phyloP scores from a whole-genome alignment of 2,888 invertebrate genomes.

The Cosmia trapezina region DNA sequence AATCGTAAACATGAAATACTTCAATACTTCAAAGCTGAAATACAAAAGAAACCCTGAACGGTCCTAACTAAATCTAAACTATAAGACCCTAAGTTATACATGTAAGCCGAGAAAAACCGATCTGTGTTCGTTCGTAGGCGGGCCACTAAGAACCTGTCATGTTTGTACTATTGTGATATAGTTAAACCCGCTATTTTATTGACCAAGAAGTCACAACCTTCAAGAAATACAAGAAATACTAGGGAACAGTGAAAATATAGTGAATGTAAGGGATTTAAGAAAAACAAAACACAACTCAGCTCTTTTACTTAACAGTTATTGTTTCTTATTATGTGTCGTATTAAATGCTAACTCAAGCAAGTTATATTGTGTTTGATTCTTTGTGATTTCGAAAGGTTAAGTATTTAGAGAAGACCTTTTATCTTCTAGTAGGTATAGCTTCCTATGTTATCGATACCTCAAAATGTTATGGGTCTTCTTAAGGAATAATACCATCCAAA shows the following conservation, averaged over 20 bases:
- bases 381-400: not conserved
- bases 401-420: not conserved
- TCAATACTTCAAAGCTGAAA: constrained; percentile 14
- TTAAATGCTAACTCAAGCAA: not conserved
- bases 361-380: not conserved
- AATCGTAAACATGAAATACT: not conserved
- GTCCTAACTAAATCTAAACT: constrained; percentile 22
- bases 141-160: constrained; percentile 55
- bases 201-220: constrained; percentile 44
- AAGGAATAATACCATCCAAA: not conserved
- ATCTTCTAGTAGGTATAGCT: not conserved
- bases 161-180: constrained; percentile 59
- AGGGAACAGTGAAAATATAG: constrained; percentile 32
- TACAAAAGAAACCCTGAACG: constrained; percentile 25
- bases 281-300: constrained; percentile 35
- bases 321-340: not conserved
- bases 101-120: constrained; percentile 56
- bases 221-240: constrained; percentile 53
- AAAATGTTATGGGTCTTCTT: not conserved
- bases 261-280: constrained; percentile 20
- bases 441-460: not conserved
- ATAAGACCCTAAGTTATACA: constrained; percentile 54
- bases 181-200: constrained; percentile 61
- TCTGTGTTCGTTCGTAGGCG: constrained; percentile 59
- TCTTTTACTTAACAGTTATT: constrained; percentile 18